phyloP scores from a whole-genome alignment of 2,113 vertebrate genomes.

The Opisthocomus hoazin region DNA sequence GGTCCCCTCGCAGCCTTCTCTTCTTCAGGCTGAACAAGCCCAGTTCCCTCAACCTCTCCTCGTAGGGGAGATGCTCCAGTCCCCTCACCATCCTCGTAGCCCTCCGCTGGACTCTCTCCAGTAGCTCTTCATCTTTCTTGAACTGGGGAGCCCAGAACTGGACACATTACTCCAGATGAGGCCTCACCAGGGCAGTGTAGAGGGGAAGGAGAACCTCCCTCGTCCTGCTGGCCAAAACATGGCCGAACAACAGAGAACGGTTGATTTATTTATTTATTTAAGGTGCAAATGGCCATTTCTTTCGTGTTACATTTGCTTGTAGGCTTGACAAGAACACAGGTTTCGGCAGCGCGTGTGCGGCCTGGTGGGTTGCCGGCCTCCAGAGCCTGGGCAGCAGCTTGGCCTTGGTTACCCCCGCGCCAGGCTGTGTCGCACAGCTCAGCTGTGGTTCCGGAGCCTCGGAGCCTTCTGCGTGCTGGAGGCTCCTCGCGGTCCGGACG shows the following conservation, averaged over 20 bases:
- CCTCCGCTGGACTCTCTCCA: too few relatives aligned
- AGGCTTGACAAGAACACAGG: not conserved
- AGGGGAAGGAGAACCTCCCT: too few relatives aligned
- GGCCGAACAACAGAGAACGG: not conserved
- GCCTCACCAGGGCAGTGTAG: too few relatives aligned
- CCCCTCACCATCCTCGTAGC: too few relatives aligned
- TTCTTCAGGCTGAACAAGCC: too few relatives aligned
- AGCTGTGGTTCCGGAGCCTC: not conserved
- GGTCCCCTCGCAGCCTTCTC: too few relatives aligned
- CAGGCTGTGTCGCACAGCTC: not conserved
- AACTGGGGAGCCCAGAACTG: too few relatives aligned
- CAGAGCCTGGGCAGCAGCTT: not conserved
- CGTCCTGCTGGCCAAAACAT: too few relatives aligned
- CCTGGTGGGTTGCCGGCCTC: not conserved
- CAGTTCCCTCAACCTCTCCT: too few relatives aligned
- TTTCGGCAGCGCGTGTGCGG: not conserved
- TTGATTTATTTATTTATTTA: not conserved
- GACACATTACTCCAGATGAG: too few relatives aligned
- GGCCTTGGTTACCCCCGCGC: not conserved
- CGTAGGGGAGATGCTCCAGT: too few relatives aligned
- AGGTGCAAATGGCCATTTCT: not conserved
- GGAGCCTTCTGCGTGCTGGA: not conserved
- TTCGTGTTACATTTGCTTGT: not conserved
- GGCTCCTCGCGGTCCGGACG: fast-evolving
- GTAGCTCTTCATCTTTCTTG: too few relatives aligned